phyloP scores from a whole-genome alignment of 2,797 vertebrate species.

The Glossophaga mutica region DNA sequence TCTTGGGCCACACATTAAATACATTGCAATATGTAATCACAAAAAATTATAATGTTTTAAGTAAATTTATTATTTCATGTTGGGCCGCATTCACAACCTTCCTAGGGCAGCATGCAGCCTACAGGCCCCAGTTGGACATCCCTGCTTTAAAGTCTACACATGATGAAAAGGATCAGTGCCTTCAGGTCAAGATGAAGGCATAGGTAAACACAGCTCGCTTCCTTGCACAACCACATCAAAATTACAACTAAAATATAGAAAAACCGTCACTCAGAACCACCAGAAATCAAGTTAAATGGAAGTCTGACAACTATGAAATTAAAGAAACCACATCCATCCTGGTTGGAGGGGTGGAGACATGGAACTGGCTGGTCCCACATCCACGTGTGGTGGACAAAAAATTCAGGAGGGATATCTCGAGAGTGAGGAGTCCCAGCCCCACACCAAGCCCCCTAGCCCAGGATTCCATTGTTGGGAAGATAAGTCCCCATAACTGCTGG shows the following conservation, averaged over 20 bases:
- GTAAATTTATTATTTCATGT: too few species aligned
- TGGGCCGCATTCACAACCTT: too few species aligned
- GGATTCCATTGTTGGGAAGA: neutral
- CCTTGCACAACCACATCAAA: neutral
- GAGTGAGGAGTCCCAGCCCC: neutral
- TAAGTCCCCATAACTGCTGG: neutral
- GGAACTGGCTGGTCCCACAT: neutral
- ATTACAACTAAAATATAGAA: neutral
- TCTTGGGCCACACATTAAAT: too few species aligned
- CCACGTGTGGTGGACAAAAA: neutral
- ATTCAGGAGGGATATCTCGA: neutral
- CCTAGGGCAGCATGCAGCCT: too few species aligned
- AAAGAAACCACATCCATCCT: neutral
- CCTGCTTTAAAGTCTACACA: neutral
- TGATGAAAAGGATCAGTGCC: neutral
- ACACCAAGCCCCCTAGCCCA: neutral
- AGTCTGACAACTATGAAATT: neutral
- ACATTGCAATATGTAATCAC: too few species aligned
- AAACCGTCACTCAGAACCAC: neutral
- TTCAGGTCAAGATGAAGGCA: neutral
- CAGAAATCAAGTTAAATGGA: neutral
- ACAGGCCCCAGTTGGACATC: too few species aligned
- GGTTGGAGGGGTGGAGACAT: neutral
- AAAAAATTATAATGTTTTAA: too few species aligned
- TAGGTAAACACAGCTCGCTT: neutral